Conservation (phyloP, 1,140 invertebrate species). For the Kradibia gibbosae region DNA sequence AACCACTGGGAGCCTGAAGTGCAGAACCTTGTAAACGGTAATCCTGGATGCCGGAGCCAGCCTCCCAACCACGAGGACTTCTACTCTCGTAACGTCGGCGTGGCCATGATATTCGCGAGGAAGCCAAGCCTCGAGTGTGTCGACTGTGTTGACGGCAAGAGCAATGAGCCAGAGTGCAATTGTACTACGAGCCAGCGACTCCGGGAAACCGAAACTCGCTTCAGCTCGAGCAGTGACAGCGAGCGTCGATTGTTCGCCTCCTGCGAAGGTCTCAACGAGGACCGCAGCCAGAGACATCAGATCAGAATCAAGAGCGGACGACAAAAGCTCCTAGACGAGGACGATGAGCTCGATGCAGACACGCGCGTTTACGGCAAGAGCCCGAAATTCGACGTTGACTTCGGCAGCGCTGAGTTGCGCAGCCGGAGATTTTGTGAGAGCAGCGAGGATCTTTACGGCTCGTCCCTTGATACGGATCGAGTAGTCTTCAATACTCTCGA, state of each 20-base stretch:
- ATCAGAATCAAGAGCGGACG: constrained; percentile 62
- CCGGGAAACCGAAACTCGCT: constrained; percentile 59
- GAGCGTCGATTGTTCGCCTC: constrained; percentile 63
- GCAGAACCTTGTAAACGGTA: background rate
- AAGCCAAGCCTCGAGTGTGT: constrained; percentile 60
- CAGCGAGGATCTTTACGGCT: constrained; percentile 52
- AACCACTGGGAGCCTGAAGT: background rate
- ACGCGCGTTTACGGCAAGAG: constrained; percentile 69
- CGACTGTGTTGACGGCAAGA: constrained; percentile 63
- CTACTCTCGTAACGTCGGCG: constrained; percentile 63
- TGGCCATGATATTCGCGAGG: constrained; percentile 53
- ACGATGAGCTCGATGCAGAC: constrained; percentile 65
- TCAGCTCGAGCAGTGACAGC: constrained; percentile 65
- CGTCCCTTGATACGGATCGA: constrained; percentile 50
- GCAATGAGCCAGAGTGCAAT: constrained; percentile 40
- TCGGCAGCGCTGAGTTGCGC: constrained; percentile 53
- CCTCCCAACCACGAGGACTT: constrained; percentile 57
- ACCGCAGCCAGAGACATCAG: constrained; percentile 56
- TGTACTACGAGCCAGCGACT: constrained; percentile 44
- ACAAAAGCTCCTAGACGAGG: constrained; percentile 67
- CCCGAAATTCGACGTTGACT: constrained; percentile 69
- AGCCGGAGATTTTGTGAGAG: background rate
- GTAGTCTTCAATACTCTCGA: constrained; percentile 70
- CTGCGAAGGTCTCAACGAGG: constrained; percentile 62
- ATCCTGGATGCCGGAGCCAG: background rate